Percentiles rank a stretch among this genome's conserved stretches.
phyloP scores from a whole-genome alignment of 2,888 invertebrate genomes.

The Drosophila kanekoi region DNA sequence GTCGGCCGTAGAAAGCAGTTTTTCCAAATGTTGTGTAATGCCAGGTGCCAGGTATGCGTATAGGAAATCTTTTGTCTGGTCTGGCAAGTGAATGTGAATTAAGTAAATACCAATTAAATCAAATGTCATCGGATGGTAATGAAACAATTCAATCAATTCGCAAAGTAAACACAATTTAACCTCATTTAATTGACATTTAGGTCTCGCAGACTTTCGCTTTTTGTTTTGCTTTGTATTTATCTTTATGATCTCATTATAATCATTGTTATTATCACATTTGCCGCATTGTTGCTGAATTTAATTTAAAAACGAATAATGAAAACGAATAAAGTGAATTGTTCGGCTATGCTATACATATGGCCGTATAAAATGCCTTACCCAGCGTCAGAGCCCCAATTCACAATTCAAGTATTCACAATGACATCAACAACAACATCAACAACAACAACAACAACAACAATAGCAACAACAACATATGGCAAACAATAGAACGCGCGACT shows the following conservation, averaged over 20 bases:
- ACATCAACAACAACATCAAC: conserved; percentile 49
- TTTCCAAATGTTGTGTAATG: conserved; percentile 17
- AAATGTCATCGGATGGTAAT: conserved; percentile 31
- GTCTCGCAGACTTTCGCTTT: conserved; percentile 51
- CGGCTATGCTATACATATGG: conserved; percentile 17
- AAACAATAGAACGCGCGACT: conserved; percentile 63
- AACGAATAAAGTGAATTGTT: conserved; percentile 31
- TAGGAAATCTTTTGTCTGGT: not conserved
- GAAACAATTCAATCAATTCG: conserved; percentile 50
- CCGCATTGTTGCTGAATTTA: conserved; percentile 70
- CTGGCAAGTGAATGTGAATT: not conserved
- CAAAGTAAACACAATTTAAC: conserved; percentile 55
- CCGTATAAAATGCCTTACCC: conserved; percentile 20
- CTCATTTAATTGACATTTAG: conserved; percentile 56
- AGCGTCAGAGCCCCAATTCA: conserved; percentile 57
- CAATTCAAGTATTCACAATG: conserved; percentile 65
- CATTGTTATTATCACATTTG: conserved; percentile 71
- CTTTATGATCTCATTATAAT: conserved; percentile 60
- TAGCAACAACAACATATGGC: conserved; percentile 57
- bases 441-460: too few species aligned
- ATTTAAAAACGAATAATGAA: conserved; percentile 55
- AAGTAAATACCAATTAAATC: conserved; percentile 15
- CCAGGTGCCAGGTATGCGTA: conserved; percentile 47
- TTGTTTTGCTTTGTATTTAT: conserved; percentile 52
- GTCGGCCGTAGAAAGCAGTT: conserved; percentile 7